A percentile compares a stretch with the other conserved stretches of the same genome.
Conservation (phyloP, 2,113 vertebrate species). For the Clupea harengus region DNA sequence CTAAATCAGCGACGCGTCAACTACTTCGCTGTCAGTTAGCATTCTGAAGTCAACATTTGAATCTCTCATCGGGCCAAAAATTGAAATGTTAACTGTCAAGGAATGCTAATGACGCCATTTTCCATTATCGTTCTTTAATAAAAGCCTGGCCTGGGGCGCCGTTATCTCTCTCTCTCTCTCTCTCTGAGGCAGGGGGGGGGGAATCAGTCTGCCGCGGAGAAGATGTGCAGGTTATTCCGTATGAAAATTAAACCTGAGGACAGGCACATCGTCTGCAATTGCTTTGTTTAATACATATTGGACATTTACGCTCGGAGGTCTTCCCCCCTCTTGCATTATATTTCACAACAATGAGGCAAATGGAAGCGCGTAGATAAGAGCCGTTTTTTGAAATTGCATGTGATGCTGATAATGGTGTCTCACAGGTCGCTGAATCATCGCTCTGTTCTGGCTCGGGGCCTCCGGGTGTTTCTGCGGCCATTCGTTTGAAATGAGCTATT, state of each 20-base stretch:
- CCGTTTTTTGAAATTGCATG: slow-evolving; percentile 5
- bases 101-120: slow-evolving; percentile 69
- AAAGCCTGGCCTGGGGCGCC: slow-evolving; percentile 45
- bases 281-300: slow-evolving; percentile 70
- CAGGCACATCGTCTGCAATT: slow-evolving; percentile 60
- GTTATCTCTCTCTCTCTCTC: slow-evolving; percentile 33
- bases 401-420: not conserved
- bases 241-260: slow-evolving; percentile 73
- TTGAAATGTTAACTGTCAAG: slow-evolving; percentile 70
- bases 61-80: slow-evolving; percentile 54
- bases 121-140: slow-evolving; percentile 58
- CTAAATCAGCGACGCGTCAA: slow-evolving; percentile 38
- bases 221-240: slow-evolving; percentile 69
- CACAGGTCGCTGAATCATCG: slow-evolving; percentile 1
- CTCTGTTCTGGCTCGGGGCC: not conserved
- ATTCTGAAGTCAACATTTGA: slow-evolving; percentile 60
- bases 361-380: slow-evolving; percentile 69
- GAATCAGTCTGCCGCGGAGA: slow-evolving; percentile 50
- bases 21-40: slow-evolving; percentile 53
- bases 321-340: slow-evolving; percentile 51
- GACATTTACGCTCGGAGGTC: slow-evolving; percentile 55
- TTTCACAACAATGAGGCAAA: slow-evolving; percentile 62
- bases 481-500: not conserved
- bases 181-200: slow-evolving; percentile 24
- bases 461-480: not conserved